Conservation (phyloP, 2,113 vertebrate genomes). For the Rallus limicola region DNA sequence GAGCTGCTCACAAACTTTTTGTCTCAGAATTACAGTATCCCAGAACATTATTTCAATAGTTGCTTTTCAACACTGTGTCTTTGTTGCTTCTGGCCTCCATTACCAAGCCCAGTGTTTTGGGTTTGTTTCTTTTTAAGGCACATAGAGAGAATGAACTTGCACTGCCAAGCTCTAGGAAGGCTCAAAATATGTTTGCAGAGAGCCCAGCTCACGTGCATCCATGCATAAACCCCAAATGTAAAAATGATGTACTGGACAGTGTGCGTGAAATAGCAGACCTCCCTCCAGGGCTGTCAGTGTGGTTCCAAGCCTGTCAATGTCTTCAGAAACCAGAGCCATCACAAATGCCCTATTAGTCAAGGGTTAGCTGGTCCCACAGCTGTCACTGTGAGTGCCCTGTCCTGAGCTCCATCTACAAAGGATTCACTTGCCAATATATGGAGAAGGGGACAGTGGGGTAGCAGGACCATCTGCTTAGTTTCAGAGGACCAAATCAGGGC, state of each 20-base stretch:
- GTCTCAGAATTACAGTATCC: neutral
- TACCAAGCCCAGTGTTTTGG: neutral
- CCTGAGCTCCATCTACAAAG: neutral
- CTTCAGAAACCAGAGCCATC: conserved; percentile 56
- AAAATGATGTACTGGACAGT: neutral
- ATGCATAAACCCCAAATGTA: conserved; percentile 16
- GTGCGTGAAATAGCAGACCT: neutral
- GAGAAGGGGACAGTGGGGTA: neutral
- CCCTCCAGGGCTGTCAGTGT: neutral
- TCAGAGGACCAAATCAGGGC: neutral
- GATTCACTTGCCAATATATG: neutral
- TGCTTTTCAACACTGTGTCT: neutral
- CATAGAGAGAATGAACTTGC: neutral
- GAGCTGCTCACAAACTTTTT: neutral
- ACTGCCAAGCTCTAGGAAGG: neutral
- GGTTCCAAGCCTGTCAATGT: conserved; percentile 50
- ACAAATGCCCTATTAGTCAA: conserved; percentile 50
- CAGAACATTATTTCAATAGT: neutral
- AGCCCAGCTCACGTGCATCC: neutral
- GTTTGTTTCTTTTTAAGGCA: neutral
- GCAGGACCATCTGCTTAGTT: conserved; percentile 53
- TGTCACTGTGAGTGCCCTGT: conserved; percentile 1
- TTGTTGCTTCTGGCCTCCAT: neutral
- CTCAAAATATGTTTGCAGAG: neutral
- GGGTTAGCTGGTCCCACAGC: conserved; percentile 56